Evolutionary conservation across 35 echinoderm and acorn worm species (phyloP), one percentile per base, ranked within the genome.

Genomic region (Ophiothrix spiculata): DNA sequence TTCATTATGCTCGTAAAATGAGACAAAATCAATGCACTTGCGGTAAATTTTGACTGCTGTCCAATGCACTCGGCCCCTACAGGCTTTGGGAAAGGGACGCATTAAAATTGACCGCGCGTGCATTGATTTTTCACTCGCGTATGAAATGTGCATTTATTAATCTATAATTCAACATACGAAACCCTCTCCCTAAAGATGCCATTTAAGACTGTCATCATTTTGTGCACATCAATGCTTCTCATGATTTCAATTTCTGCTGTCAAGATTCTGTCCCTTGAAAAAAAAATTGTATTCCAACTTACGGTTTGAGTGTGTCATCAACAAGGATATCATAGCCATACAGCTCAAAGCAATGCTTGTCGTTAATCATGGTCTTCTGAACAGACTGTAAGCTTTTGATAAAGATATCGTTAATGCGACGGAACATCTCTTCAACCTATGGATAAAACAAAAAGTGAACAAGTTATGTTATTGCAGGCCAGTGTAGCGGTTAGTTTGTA

Each of bases 311-410:
- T 56, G 90, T 79, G 1, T 78, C 81, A 78, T 93, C 95, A 21
- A 97, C 88, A 32, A 97, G 88, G 37, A 97, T 93, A 49, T 97
- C 95, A 54, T 97, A 97, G 15, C 95, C 95, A 91, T 98, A 98
- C 31, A 98, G 83, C 60, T 98, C 95, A 91, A 98, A 98, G 86
- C 95, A 98, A 82, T 91, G 95, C 33, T 98, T 98, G 83, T 98
- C 95, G 56, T 60, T 93, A 37, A 93, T 98, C 88, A 98, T 98
- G 35, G 91, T 85, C 56, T 98, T 98, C 88, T 93, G 91, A 8
- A 98, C 95, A 74, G 91, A 93, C n/a, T 93, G 95, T 1, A 98
- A 85, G 40, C 91, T 94, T 25, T 90, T 76, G 76, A 98, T 98
- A 86, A 98, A 98, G 81, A 98, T 93, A 14, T 90, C 89, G 56